A percentile compares a stretch with the other conserved stretches of the same genome.
These are phyloP conservation scores for Mythimna lalbum DNA, from an alignment of 2,888 invertebrate genomes.

Conservation along the genomic window DNA sequence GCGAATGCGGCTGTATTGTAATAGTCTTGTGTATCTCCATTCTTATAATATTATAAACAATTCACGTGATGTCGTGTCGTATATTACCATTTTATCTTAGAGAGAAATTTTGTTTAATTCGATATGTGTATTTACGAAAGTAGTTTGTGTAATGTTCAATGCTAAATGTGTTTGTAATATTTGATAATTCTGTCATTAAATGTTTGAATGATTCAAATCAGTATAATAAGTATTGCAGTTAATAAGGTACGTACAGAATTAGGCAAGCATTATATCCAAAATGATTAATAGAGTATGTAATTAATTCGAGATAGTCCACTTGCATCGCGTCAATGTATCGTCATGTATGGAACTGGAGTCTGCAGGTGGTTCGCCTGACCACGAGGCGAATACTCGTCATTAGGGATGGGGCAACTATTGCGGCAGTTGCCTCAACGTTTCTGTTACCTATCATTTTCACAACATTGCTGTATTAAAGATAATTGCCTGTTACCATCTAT, in stretches of 20 bases:
- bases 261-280: slow-evolving; percentile 72
- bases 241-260: slow-evolving; percentile 77
- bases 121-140: slow-evolving; percentile 50
- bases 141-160: slow-evolving; percentile 64
- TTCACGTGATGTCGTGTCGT: slow-evolving; percentile 75
- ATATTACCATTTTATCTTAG: slow-evolving; percentile 58
- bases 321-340: slow-evolving; percentile 58
- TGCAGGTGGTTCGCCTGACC: slow-evolving; percentile 31
- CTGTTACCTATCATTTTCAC: slow-evolving; percentile 13
- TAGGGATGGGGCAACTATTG: slow-evolving; percentile 6
- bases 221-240: slow-evolving; percentile 70
- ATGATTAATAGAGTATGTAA: slow-evolving; percentile 69
- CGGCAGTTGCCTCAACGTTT: slow-evolving; percentile 28
- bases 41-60: slow-evolving; percentile 65
- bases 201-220: slow-evolving; percentile 64
- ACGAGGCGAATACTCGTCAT: slow-evolving; percentile 36
- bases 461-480: slow-evolving; percentile 6
- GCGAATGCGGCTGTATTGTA: slow-evolving; percentile 69
- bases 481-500: slow-evolving; percentile 16
- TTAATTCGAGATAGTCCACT: slow-evolving; percentile 66
- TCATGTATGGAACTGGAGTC: slow-evolving; percentile 64
- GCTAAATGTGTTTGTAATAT: slow-evolving; percentile 61
- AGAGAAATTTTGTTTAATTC: slow-evolving; percentile 45
- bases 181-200: slow-evolving; percentile 57
- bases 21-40: slow-evolving; percentile 69